phyloP scores from a whole-genome alignment of 1,140 invertebrate genomes.

The Elysia chlorotica region DNA sequence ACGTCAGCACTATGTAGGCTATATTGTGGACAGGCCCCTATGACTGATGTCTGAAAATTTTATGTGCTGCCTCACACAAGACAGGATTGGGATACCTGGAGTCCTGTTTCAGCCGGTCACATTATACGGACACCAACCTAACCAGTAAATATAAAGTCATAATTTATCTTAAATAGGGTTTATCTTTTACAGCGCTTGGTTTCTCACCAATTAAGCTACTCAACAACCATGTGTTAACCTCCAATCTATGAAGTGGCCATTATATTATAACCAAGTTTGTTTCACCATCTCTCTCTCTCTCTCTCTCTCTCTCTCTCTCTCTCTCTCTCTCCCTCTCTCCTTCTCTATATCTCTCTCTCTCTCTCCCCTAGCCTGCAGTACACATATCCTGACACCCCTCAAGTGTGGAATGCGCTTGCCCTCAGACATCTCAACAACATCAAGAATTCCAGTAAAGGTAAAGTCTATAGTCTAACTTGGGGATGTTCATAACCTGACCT shows the following conservation, averaged over 20 bases:
- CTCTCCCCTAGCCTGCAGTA: background rate
- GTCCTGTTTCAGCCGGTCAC: background rate
- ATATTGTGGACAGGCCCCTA: too few relatives aligned
- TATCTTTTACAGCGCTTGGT: background rate
- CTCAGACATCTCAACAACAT: background rate
- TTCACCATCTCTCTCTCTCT: background rate
- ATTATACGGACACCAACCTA: background rate
- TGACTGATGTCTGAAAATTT: too few relatives aligned
- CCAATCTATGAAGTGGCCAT: background rate
- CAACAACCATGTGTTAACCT: background rate
- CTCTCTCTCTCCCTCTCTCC: constrained; percentile 2
- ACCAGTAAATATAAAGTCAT: background rate
- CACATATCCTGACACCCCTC: background rate
- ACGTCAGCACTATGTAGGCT: too few relatives aligned
- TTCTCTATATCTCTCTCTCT: constrained; percentile 9
- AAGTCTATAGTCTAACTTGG: too few relatives aligned
- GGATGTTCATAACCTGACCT: too few relatives aligned
- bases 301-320: constrained; percentile 9
- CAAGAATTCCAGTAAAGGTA: too few relatives aligned
- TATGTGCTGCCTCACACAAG: too few relatives aligned
- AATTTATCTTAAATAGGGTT: background rate
- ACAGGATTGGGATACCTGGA: too few relatives aligned
- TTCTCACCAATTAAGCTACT: background rate
- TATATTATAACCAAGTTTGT: background rate
- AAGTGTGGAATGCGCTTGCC: background rate